Evolutionary conservation across 2,113 vertebrate species (phyloP), one percentile per base, ranked within the genome.

Genomic region (Colaptes auratus): DNA sequence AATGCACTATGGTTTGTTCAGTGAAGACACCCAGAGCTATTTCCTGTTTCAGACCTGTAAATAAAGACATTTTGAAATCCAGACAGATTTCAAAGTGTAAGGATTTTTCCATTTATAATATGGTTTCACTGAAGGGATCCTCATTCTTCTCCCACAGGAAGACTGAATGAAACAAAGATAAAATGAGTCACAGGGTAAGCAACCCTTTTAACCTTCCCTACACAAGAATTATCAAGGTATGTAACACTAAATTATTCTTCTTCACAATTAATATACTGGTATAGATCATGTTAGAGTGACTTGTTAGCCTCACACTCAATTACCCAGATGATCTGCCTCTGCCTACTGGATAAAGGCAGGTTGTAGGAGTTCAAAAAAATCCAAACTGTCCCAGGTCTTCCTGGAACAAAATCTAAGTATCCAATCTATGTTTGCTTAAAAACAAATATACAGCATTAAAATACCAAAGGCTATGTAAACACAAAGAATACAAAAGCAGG

Each of bases 401-500:
- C 75, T 71, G 80, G 65, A 96, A 95, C 25, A 90, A 94, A 86
- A 84, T 36, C 42, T 46, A 69, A 83, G 55, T 55, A 78, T 61
- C 52, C 67, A 60, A 73, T 61, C 53, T 56, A 19, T 42, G 55
- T 67, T 90, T 73, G 72, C 55, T 83, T 94, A 92, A 65, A 25
- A 93, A 83, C 46, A 94, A 94, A 95, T 61, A 89, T 17, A 74
- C 28, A 42, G 39, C 3, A 2, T 81, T 81, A 67, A 94, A 95
- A 92, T 84, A 93, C 70, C 86, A 93, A 92, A 93, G 91, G 87
- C 89, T 86, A 71, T 31, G 58, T 84, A 94, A 96, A 93, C 89
- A 90, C 60, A 81, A 95, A 79, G 78, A 86, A 92, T 15, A 96
- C 91, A 92, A 95, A 96, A 87, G 91, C 81, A 92, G 94, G 94